phyloP scores from a whole-genome alignment of 2,888 invertebrate genomes.

The Drosophila affinis region DNA sequence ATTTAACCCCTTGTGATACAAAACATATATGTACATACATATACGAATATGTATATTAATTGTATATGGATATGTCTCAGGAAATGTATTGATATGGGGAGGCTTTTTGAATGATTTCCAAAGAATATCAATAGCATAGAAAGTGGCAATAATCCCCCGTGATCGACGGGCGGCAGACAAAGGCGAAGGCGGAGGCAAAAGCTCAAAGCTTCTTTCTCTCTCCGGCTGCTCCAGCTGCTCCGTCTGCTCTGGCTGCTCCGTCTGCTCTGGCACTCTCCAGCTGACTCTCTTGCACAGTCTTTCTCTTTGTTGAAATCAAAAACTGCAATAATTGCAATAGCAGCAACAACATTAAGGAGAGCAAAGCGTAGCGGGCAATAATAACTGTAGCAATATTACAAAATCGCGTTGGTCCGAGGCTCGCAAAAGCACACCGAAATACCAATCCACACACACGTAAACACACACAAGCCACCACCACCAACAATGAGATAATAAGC shows the following conservation, averaged over 20 bases:
- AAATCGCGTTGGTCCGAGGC: conserved; percentile 57
- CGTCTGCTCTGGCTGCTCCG: too few relatives aligned
- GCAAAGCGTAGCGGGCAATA: conserved; percentile 68
- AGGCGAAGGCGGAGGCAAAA: conserved; percentile 42
- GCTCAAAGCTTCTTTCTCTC: conserved; percentile 26
- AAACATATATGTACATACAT: background rate
- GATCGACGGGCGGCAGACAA: conserved; percentile 15
- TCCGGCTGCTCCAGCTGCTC: background rate
- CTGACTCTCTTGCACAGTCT: conserved; percentile 11
- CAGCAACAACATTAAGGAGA: conserved; percentile 51
- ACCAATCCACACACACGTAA: conserved; percentile 1
- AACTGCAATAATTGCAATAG: conserved; percentile 73
- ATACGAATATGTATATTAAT: background rate
- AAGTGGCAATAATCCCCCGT: conserved; percentile 57
- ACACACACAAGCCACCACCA: conserved; percentile 22
- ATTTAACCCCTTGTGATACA: background rate
- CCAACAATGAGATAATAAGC: conserved; percentile 45
- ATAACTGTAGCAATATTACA: conserved; percentile 77
- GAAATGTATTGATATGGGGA: conserved; percentile 11
- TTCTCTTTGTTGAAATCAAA: conserved; percentile 67
- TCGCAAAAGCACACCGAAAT: conserved; percentile 19
- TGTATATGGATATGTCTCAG: background rate
- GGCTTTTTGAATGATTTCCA: conserved; percentile 32
- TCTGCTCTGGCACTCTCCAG: conserved; percentile 3
- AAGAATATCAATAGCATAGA: conserved; percentile 60